Evolutionary conservation across 2,797 vertebrate species (phyloP).

Genomic region (Lepilemur ruficaudatus): DNA sequence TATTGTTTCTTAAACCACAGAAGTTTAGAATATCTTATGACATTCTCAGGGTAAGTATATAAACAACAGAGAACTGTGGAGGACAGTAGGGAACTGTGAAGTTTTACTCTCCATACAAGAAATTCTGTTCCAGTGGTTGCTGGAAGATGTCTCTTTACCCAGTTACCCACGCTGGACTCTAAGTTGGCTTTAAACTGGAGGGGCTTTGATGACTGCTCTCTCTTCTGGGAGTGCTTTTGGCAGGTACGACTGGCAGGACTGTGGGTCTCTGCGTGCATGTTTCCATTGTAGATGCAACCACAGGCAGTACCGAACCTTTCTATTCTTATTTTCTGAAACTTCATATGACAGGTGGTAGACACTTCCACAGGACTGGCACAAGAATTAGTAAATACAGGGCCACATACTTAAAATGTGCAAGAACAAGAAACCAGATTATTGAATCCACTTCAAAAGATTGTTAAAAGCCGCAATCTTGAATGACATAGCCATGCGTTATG

Average conservation of each 20-base stretch:
- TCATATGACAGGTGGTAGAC: neutral
- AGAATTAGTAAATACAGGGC: neutral
- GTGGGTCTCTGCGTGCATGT: neutral
- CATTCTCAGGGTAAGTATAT: neutral
- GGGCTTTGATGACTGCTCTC: neutral
- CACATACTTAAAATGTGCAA: constrained; percentile 17
- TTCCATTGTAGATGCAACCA: neutral
- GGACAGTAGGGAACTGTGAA: neutral
- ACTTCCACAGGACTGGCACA: neutral
- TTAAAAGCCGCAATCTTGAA: constrained; percentile 23
- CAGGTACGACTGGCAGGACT: neutral
- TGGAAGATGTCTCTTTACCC: neutral
- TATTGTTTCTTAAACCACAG: neutral
- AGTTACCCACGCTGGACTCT: neutral
- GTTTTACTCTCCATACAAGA: neutral
- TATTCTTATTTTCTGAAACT: neutral
- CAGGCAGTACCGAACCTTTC: neutral
- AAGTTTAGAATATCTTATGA: neutral
- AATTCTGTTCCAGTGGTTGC: neutral
- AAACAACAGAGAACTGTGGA: neutral
- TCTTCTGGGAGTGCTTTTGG: neutral
- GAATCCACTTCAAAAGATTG: constrained; percentile 36
- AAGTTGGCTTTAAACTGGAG: neutral
- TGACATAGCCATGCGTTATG: neutral
- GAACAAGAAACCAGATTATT: neutral